Evolutionary conservation across 2,888 invertebrate species (phyloP), one percentile per base, ranked within the genome.

Genomic region (Patella depressa): DNA sequence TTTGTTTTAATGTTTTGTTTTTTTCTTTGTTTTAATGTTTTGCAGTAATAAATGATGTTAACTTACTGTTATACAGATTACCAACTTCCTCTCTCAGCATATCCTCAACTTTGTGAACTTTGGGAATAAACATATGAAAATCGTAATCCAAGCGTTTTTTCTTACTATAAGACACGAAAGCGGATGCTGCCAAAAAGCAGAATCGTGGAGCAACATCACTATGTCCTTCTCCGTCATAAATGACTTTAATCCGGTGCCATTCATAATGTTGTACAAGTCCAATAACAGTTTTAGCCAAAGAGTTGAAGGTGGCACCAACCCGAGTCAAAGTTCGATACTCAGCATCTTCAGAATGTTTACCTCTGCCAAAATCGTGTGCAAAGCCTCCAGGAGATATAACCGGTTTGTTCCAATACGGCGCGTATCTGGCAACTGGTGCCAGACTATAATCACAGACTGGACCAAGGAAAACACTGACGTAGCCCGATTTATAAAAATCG

Each of bases 321-420:
- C 90, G 80, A 15, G 88, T 88, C 55, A 88, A 75, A 0, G 85
- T 82, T 9, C 73, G 72, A 73, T 82, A 88, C 55, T 86, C 85
- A 0, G 80, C 76, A 19, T 74, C 29, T 4, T 55, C n/a, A 75
- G 65, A 14, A 12, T 9, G 15, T 82, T 84, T 82, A 71, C 83
- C 77, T 15, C 73, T 79, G 17, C 82, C 80, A 78, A 89, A 89
- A 78, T 88, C 88, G 54, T 82, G 79, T 0, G 88, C 87, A 76
- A 88, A 77, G 1, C 87, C 88, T 0, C 88, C 88, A 7, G 88
- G 82, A 15, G 96, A 96, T 85, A 97, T 96, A 85, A 97, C 96
- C 0, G 97, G 96, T 0, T 95, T 95, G 90, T 96, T 96, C 97
- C 97, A 97, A 90, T 96, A 96, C 5, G 96, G 96, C 0, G 96